These are phyloP conservation scores for Agelas oroides DNA, from an alignment of 37 sponge, comb jelly and placozoan species.

Conservation along the genomic window DNA sequence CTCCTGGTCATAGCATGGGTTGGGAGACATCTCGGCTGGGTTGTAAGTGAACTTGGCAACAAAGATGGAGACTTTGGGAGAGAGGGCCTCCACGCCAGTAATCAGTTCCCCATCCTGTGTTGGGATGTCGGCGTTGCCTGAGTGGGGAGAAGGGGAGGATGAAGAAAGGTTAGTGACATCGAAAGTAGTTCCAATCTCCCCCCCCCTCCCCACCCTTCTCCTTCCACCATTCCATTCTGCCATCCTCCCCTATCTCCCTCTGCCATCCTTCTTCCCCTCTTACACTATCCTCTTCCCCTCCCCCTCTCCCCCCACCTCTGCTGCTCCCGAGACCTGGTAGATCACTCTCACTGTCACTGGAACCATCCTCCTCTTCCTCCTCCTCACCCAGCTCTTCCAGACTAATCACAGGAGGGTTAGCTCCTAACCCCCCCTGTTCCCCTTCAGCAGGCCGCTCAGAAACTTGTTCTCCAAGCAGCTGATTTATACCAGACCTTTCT, in stretches of 20 bases:
- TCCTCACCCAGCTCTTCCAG: neutral
- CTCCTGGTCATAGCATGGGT: conserved; percentile 62
- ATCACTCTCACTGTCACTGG: neutral
- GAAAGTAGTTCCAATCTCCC: too few relatives aligned
- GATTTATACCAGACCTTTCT: too few relatives aligned
- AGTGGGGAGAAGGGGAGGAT: too few relatives aligned
- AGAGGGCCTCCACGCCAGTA: neutral
- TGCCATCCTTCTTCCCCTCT: too few relatives aligned
- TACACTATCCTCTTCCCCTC: too few relatives aligned
- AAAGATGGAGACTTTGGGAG: neutral
- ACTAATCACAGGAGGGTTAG: neutral
- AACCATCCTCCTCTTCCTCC: neutral
- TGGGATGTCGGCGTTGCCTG: neutral
- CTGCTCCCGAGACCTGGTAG: neutral
- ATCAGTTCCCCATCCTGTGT: neutral
- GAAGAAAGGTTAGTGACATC: too few relatives aligned
- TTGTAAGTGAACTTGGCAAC: conserved; percentile 64
- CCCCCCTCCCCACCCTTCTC: too few relatives aligned
- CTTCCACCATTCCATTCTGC: too few relatives aligned
- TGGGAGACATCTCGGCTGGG: conserved; percentile 79
- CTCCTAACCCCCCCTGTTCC: neutral
- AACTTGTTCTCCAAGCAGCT: too few relatives aligned
- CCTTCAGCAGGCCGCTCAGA: neutral
- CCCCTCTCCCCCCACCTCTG: too few relatives aligned
- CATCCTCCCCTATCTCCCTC: too few relatives aligned